phyloP scores from a whole-genome alignment of 2,113 vertebrate species.

The Danionella cerebrum region DNA sequence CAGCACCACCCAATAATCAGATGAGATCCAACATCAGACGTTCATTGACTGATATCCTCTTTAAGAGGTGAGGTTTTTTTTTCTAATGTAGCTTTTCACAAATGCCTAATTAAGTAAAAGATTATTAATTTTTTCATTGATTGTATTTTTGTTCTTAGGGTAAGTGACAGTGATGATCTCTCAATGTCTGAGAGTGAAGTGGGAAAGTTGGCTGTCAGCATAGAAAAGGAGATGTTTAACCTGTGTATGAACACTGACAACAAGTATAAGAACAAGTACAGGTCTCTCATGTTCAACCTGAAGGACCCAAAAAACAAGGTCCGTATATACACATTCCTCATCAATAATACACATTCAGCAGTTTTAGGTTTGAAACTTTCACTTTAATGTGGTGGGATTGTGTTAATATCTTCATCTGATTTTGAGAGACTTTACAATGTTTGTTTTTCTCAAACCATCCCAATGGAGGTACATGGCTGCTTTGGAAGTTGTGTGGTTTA shows the following conservation, averaged over 20 bases:
- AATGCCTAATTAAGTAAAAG: too few species aligned
- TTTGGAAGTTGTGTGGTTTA: too few species aligned
- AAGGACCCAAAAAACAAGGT: slow-evolving; percentile 99
- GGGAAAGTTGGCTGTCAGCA: slow-evolving; percentile 75
- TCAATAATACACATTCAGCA: too few species aligned
- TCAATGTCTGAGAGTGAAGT: slow-evolving; percentile 87
- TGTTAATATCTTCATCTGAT: too few species aligned
- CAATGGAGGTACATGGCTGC: too few species aligned
- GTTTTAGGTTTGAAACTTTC: too few species aligned
- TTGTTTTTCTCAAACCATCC: too few species aligned
- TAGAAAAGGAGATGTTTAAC: slow-evolving; percentile 95
- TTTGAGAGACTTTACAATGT: too few species aligned
- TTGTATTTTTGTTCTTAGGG: slow-evolving; percentile 63
- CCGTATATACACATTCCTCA: too few species aligned
- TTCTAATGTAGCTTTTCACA: too few species aligned
- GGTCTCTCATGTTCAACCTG: slow-evolving; percentile 96
- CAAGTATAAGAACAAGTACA: slow-evolving; percentile 97
- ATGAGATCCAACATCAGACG: slow-evolving; percentile 95
- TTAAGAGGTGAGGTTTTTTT: slow-evolving; percentile 78
- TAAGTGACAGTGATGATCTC: slow-evolving; percentile 90
- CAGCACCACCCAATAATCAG: slow-evolving; percentile 83
- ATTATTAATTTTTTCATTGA: too few species aligned
- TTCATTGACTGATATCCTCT: slow-evolving; percentile 92
- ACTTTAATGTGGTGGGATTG: too few species aligned
- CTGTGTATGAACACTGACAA: slow-evolving; percentile 87